Evolutionary conservation across 2,888 invertebrate species (phyloP), one percentile per base, ranked within the genome.

Genomic region (Cantharis rustica): DNA sequence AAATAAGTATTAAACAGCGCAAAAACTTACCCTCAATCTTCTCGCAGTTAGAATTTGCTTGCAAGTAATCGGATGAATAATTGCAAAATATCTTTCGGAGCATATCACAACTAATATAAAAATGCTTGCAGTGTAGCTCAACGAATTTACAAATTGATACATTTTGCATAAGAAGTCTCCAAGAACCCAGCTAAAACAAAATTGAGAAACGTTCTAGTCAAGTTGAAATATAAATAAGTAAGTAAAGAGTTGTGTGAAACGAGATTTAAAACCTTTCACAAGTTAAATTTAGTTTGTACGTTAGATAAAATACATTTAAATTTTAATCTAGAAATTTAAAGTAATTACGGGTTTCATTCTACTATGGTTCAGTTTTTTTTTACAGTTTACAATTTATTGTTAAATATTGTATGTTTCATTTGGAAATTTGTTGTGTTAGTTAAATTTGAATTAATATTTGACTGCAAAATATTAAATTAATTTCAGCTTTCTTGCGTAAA

Each of bases 91-190:
- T 80, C 96, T 90, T 86, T 96, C 96, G 69, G 94, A 93, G 85
- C 96, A 96, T 79, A 96, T 95, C 69, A 96, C 95, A 47, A 97
- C 95, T 79, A 97, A 89, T 80, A 97, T 96, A 85, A 96, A 93
- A 83, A 96, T 95, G 16, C 97, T 96, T 1, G 96, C 96, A 1
- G 96, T 96, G 88, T 96, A 96, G 86, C 96, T 96, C 81, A 97
- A 89, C 13, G 95, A 94, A 87, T 96, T 95, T 16, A 96, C 93
- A 86, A 96, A 96, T 89, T 96, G 95, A 89, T 97, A 96, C 92
- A 96, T 93, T 87, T 96, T 96, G 89, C 97, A 98, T 80, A 97
- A 90, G 85, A 96, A 94, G 84, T 94, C 93, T 3, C 96, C 96
- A 80, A 95, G 92, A 73, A 93, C 92, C 95, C 95, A 95, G 84